Conservation (phyloP, 2,888 invertebrate genomes). For the Chrysodeixis includens region DNA sequence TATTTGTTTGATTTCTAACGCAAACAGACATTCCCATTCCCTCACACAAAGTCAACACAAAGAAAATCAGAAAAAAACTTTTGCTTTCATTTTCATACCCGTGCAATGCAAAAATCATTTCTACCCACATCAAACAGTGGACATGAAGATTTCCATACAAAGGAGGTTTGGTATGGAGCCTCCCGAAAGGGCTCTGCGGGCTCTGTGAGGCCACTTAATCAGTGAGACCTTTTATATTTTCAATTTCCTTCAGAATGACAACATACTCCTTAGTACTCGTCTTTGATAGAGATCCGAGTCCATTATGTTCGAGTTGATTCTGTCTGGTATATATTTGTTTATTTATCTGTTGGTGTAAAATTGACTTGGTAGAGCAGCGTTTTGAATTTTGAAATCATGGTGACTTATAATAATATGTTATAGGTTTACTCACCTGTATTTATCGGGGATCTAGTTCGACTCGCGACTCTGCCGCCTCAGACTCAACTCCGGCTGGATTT, state of each 20-base stretch:
- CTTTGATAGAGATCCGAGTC: slow-evolving; percentile 32
- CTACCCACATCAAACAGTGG: slow-evolving; percentile 55
- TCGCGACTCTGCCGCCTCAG: too few relatives aligned
- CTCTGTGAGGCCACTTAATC: slow-evolving; percentile 57
- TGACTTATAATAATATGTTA: too few relatives aligned
- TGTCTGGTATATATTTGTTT: slow-evolving; percentile 5
- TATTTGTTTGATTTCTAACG: too few relatives aligned
- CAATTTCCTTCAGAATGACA: slow-evolving; percentile 58
- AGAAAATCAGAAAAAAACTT: slow-evolving; percentile 37
- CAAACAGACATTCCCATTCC: too few relatives aligned
- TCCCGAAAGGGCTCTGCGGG: slow-evolving; percentile 50
- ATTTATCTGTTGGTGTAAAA: background rate
- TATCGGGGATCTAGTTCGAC: too few relatives aligned
- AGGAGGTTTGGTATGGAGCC: slow-evolving; percentile 50
- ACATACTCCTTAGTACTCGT: slow-evolving; percentile 17
- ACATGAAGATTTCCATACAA: slow-evolving; percentile 57
- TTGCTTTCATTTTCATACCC: slow-evolving; percentile 10
- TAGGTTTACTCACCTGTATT: too few relatives aligned
- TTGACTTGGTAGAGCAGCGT: background rate
- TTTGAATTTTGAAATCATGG: background rate
- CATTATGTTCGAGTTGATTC: slow-evolving; percentile 39
- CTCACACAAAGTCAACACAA: background rate
- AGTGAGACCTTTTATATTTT: slow-evolving; percentile 57
- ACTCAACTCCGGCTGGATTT: too few relatives aligned
- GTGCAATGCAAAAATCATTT: slow-evolving; percentile 44